A percentile compares a stretch with the other conserved stretches of the same genome.
Conservation (phyloP, 2,113 vertebrate species). For the Macquaria australasica region DNA sequence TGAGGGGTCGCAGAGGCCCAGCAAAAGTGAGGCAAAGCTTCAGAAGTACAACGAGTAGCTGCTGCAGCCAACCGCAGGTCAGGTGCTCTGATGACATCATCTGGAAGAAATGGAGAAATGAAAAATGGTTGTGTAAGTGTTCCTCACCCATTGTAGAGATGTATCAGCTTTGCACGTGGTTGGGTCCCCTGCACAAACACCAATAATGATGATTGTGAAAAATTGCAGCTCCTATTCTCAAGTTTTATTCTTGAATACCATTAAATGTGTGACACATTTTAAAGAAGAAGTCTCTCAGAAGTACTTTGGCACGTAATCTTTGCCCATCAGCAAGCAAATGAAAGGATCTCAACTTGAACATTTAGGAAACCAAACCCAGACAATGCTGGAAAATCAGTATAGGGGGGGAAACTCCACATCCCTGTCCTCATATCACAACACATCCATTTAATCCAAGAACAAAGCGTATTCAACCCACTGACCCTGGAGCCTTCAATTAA, state of each 20-base stretch:
- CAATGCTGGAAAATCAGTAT: slow-evolving; percentile 53
- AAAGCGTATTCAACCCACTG: slow-evolving; percentile 56
- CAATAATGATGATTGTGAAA: background rate
- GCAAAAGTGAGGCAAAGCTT: slow-evolving; percentile 74
- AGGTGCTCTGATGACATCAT: slow-evolving; percentile 82
- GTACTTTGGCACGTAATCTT: slow-evolving; percentile 10
- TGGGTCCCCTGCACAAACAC: background rate
- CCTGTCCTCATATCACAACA: slow-evolving; percentile 53
- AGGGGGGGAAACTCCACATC: slow-evolving; percentile 40
- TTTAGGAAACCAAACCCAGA: slow-evolving; percentile 64
- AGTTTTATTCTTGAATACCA: slow-evolving; percentile 6
- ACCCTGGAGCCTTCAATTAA: slow-evolving; percentile 30
- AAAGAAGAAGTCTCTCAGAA: background rate
- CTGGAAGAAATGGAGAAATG: slow-evolving; percentile 71
- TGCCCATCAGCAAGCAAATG: slow-evolving; percentile 27
- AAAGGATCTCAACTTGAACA: slow-evolving; percentile 32
- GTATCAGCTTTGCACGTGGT: slow-evolving; percentile 10
- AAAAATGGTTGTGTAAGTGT: slow-evolving; percentile 31
- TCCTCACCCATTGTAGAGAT: background rate
- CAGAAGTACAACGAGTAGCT: slow-evolving; percentile 79
- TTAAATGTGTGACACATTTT: background rate
- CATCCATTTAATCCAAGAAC: slow-evolving; percentile 56
- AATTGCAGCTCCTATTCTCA: background rate
- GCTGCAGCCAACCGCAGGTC: slow-evolving; percentile 79
- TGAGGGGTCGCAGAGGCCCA: slow-evolving; percentile 66